Percentiles rank a stretch among this genome's conserved stretches.
Conservation (phyloP, 35 echinoderm and acorn worm genomes). For the Anneissia japonica region DNA sequence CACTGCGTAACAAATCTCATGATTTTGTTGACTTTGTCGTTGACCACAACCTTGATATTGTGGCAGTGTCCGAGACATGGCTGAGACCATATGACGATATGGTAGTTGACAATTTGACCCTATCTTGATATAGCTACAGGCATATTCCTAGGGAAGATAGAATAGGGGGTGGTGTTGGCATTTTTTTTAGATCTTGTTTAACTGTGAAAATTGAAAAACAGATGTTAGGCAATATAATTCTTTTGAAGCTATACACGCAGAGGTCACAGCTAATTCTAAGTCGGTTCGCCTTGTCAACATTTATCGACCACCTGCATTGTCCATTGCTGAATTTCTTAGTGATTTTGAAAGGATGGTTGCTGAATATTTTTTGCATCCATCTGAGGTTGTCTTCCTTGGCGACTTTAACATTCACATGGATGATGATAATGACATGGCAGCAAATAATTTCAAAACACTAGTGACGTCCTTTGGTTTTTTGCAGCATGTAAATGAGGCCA, state of each 20-base stretch:
- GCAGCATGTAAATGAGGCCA: conserved; percentile 11
- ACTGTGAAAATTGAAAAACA: conserved; percentile 1
- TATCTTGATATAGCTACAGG: neutral
- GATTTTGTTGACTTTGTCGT: conserved; percentile 26
- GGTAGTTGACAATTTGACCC: neutral
- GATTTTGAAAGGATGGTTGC: conserved; percentile 39
- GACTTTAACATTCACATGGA: conserved; percentile 62
- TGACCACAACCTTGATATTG: neutral
- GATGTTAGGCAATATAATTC: neutral
- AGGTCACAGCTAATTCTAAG: neutral
- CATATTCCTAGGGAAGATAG: neutral
- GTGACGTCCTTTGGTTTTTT: conserved; percentile 14
- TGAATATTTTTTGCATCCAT: conserved; percentile 42
- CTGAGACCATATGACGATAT: neutral
- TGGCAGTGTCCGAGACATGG: conserved; percentile 19
- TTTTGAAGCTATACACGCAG: conserved; percentile 28
- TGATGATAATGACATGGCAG: neutral
- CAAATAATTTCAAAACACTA: conserved; percentile 21
- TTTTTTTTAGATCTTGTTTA: conserved; percentile 19
- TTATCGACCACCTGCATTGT: too few relatives aligned
- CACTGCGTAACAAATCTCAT: neutral
- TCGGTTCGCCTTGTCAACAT: conserved; percentile 33
- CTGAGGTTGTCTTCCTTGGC: conserved; percentile 50
- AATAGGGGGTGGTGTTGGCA: conserved; percentile 12
- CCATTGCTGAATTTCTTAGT: conserved; percentile 31